A percentile compares a stretch with the other conserved stretches of the same genome.
Evolutionary conservation across 2,888 invertebrate species (phyloP).

Genomic region (Acrobasis consociella): DNA sequence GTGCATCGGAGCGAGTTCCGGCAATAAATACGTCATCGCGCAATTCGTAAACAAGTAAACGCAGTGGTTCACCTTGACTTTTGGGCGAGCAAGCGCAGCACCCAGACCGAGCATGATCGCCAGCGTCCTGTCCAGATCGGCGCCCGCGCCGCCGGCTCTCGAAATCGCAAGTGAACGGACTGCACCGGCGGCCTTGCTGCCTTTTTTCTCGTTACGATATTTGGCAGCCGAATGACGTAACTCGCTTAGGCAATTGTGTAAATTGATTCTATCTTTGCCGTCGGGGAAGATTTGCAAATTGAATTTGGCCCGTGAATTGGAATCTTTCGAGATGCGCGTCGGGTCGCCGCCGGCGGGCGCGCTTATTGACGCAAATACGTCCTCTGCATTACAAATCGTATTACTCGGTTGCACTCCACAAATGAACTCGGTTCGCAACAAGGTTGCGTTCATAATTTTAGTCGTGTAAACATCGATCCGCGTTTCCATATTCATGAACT

Average conservation of each 20-base stretch:
- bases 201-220: conserved; percentile 67
- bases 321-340: conserved; percentile 41
- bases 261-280: conserved; percentile 60
- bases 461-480: not conserved
- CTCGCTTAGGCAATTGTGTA: conserved; percentile 58
- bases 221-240: conserved; percentile 68
- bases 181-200: conserved; percentile 66
- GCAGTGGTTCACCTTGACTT: conserved; percentile 73
- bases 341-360: conserved; percentile 32
- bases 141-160: conserved; percentile 28
- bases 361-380: conserved; percentile 31
- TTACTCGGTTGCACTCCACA: conserved; percentile 41
- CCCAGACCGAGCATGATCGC: not conserved
- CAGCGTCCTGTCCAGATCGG: too few species aligned
- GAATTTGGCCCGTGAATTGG: conserved; percentile 52
- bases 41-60: conserved; percentile 33
- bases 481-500: not conserved
- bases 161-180: conserved; percentile 78
- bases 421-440: conserved; percentile 33
- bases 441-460: not conserved
- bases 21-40: conserved; percentile 28
- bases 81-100: conserved; percentile 50
- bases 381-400: conserved; percentile 26
- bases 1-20: too few species aligned
- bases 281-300: conserved; percentile 57